A percentile compares a stretch with the other conserved stretches of the same genome.
Evolutionary conservation across 2,113 vertebrate genomes (phyloP).

Genomic region (Nyctereutes procyonoides): DNA sequence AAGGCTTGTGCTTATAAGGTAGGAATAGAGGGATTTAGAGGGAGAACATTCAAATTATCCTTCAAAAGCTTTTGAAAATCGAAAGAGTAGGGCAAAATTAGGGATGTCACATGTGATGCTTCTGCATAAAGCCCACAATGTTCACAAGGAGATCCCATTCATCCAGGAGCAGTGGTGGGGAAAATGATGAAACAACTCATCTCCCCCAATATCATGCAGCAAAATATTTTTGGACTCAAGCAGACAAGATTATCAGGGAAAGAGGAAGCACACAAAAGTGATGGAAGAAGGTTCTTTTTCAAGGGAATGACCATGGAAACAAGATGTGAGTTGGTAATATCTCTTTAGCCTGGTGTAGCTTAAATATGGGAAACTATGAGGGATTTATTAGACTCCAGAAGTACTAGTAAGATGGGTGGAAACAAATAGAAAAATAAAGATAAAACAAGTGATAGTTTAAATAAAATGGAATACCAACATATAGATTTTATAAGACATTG

Average conservation of each 20-base stretch:
- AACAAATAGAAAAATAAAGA: conserved; percentile 15
- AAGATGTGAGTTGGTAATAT: not conserved
- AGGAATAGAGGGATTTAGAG: conserved; percentile 34
- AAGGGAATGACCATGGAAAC: not conserved
- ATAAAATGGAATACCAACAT: not conserved
- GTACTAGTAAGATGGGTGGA: not conserved
- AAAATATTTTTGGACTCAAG: not conserved
- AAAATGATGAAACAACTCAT: not conserved
- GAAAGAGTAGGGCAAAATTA: not conserved
- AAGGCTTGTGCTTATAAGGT: not conserved
- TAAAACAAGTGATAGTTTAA: not conserved
- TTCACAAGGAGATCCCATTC: not conserved
- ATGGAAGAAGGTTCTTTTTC: not conserved
- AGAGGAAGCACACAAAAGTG: not conserved
- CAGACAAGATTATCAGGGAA: not conserved
- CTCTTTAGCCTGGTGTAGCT: not conserved
- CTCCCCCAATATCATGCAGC: not conserved
- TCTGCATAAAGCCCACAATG: not conserved
- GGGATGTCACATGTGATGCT: not conserved
- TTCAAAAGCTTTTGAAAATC: conserved; percentile 17
- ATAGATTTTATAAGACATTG: not conserved
- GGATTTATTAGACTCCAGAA: not conserved
- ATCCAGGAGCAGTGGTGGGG: not conserved
- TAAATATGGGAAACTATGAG: not conserved
- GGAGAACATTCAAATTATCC: conserved; percentile 36